Evolutionary conservation across 2,797 vertebrate genomes (phyloP).

Genomic region (Phrynocephalus vlangalii): DNA sequence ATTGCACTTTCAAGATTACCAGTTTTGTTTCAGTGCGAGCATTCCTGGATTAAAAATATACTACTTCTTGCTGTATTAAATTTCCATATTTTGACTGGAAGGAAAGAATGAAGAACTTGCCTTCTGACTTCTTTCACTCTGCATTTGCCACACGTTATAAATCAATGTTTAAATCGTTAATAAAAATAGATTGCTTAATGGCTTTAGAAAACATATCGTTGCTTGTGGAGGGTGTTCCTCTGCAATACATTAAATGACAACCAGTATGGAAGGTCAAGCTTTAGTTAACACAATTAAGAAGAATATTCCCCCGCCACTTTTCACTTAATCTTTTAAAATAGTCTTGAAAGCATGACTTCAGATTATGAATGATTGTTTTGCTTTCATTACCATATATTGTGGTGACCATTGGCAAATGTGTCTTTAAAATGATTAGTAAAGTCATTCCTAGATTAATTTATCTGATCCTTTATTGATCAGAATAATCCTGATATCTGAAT

Average conservation of each 20-base stretch:
- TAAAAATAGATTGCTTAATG: not conserved
- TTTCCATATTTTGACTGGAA: constrained; percentile 12
- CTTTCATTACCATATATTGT: not conserved
- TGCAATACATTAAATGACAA: not conserved
- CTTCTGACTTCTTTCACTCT: not conserved
- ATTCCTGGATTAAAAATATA: too few relatives aligned
- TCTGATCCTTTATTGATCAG: not conserved
- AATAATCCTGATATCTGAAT: not conserved
- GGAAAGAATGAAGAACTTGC: not conserved
- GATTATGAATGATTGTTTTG: not conserved
- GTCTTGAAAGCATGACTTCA: not conserved
- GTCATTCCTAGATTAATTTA: not conserved
- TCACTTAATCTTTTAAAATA: not conserved
- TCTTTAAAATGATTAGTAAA: not conserved
- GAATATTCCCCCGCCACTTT: not conserved
- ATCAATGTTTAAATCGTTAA: not conserved
- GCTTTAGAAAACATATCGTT: not conserved
- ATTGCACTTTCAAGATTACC: too few relatives aligned
- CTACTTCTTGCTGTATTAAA: not conserved
- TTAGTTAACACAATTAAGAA: not conserved
- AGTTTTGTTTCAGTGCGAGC: too few relatives aligned
- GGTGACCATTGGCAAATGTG: not conserved
- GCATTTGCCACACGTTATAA: not conserved
- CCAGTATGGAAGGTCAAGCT: not conserved
- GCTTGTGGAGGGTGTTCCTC: not conserved